phyloP scores from a whole-genome alignment of 2,113 vertebrate genomes.

The Semnornis frantzii region DNA sequence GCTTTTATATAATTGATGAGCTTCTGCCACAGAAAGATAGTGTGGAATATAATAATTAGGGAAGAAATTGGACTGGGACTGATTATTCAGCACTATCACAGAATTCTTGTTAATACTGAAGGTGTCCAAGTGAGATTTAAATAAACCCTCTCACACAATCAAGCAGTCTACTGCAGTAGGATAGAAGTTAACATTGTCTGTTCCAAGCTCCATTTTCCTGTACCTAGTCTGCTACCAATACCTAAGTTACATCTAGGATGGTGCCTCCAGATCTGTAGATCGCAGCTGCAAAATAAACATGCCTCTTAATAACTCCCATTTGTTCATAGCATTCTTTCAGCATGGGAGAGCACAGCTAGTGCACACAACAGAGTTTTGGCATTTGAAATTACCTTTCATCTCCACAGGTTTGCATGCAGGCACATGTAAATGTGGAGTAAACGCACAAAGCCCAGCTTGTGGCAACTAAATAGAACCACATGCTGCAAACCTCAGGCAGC shows the following conservation, averaged over 20 bases:
- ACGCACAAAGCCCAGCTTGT: constrained; percentile 59
- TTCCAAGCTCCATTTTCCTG: rapidly evolving
- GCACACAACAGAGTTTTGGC: not conserved
- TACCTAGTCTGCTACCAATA: not conserved
- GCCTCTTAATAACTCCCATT: not conserved
- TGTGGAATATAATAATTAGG: not conserved
- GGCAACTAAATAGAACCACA: constrained; percentile 58
- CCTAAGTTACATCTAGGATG: not conserved
- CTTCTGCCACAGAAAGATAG: not conserved
- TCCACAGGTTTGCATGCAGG: constrained; percentile 56
- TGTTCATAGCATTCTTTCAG: not conserved
- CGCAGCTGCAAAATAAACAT: not conserved
- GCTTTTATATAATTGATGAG: not conserved
- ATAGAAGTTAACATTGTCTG: not conserved
- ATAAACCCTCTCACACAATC: not conserved
- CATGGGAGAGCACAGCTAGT: not conserved
- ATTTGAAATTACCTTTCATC: constrained; percentile 31
- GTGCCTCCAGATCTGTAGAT: not conserved
- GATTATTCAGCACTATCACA: not conserved
- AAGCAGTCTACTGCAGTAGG: not conserved
- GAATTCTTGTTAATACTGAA: not conserved
- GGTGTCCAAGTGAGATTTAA: not conserved
- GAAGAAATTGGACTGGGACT: not conserved
- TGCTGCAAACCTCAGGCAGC: not conserved
- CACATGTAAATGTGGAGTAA: constrained; percentile 28